phyloP scores from a whole-genome alignment of 2,113 vertebrate species.

The Ciconia boyciana region DNA sequence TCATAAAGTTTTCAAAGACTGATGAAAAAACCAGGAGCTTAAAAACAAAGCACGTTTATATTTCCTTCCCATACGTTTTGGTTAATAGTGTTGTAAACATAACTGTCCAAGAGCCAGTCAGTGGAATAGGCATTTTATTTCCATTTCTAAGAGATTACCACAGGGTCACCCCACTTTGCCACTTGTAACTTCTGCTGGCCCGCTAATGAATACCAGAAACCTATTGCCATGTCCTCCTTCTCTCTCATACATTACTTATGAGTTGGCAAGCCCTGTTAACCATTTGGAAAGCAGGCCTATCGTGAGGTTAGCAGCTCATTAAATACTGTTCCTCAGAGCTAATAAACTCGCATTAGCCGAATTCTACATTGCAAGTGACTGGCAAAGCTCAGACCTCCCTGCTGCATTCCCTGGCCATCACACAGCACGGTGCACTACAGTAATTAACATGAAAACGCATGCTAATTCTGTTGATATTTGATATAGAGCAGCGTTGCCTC shows the following conservation, averaged over 20 bases:
- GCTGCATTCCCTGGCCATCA: constrained; percentile 36
- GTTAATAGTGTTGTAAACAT: neutral
- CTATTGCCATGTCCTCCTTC: neutral
- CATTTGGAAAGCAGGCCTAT: constrained; percentile 1
- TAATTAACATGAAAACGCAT: constrained; percentile 1
- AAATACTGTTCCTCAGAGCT: constrained; percentile 30
- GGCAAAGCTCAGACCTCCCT: constrained; percentile 25
- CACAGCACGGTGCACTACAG: neutral
- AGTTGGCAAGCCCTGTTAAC: neutral
- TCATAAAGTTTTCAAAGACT: neutral
- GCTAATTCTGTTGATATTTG: constrained; percentile 40
- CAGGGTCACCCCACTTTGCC: neutral
- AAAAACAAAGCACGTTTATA: neutral
- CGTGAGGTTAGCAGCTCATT: neutral
- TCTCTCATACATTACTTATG: neutral
- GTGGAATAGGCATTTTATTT: neutral
- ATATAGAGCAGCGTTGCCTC: neutral
- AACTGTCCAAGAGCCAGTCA: neutral
- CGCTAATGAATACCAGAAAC: neutral
- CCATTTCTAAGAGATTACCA: neutral
- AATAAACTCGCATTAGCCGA: constrained; percentile 7
- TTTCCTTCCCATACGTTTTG: neutral
- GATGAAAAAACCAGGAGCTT: neutral
- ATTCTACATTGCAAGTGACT: constrained; percentile 16
- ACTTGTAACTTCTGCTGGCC: neutral